Base-by-base conservation (phyloP, 2,797 vertebrate genomes). In the Dryobates pubescens region DNA sequence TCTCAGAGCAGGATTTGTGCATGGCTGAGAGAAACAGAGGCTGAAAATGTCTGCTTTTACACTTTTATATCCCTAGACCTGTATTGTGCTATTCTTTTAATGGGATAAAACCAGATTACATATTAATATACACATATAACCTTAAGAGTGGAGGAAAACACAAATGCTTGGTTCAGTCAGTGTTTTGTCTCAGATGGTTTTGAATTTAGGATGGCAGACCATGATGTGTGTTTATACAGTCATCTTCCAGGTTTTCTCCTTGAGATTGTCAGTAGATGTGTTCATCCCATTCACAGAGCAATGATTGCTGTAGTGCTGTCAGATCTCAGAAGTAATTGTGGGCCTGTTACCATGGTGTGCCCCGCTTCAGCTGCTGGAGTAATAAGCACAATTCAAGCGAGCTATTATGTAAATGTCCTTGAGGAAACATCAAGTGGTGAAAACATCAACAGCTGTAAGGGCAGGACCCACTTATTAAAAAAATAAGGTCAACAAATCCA, bases 381-480 rank as follows among this genome's bases (percentile, higher is more conserved):
- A 77, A 80, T 63, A 74, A 74, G 83, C 69, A 63, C 81, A 65
- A 1, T 53, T 89, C 86, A 91, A 82, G 34, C 19, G 20, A 82
- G 17, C 56, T 75, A 19, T 61, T 89, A 58, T 56, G 78, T 70
- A 90, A 93, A 94, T 81, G 67, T 85, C 82, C 93, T 89, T 91
- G 86, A 90, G 73, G 69, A 82, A 85, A 69, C 24, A 17, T 20
- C 19, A 49, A 41, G 56, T 71, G 78, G 19, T 86, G 76, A 90
- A 91, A 93, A 80, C 81, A 88, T 63, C 83, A 90, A 85, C 81
- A 82, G n/a, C 36, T 90, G 51, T 61, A 90, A 80, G 86, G 70
- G 69, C 53, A 78, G 59, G 54, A 91, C 30, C 51, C 43, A 75
- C 49, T 87, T 82, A 85, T 30, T 89, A 43, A 69, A 71, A 76